These are phyloP conservation scores for Typhlichthys eigenmanni DNA, from an alignment of 2,797 vertebrate species.

Conservation along the genomic window DNA sequence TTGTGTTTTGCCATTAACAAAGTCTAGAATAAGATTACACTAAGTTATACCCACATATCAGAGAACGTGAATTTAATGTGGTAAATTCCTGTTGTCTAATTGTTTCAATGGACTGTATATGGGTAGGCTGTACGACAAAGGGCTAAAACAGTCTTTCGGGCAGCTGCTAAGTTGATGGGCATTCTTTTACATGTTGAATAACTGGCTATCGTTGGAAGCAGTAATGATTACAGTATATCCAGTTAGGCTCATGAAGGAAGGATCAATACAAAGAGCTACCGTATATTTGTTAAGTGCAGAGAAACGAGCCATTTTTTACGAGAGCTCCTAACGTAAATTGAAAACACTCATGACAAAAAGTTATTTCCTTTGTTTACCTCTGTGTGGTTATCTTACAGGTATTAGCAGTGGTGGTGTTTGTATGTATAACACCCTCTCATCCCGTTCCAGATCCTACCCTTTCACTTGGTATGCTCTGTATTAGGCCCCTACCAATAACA, in stretches of 20 bases:
- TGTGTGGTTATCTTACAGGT: constrained; percentile 64
- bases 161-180: constrained; percentile 62
- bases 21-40: constrained; percentile 31
- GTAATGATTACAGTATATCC: constrained; percentile 14
- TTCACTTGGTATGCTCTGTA: constrained; percentile 65
- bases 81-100: constrained; percentile 22
- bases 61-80: constrained; percentile 37
- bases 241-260: not conserved
- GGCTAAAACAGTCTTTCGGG: constrained; percentile 68
- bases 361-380: constrained; percentile 52
- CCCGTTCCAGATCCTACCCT: constrained; percentile 20
- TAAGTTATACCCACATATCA: constrained; percentile 42
- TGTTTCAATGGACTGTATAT: constrained; percentile 33
- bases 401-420: constrained; percentile 61
- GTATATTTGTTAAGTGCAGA: constrained; percentile 41
- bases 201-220: constrained; percentile 24
- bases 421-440: constrained; percentile 8
- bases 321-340: constrained; percentile 30
- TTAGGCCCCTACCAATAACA: constrained; percentile 53
- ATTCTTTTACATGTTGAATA: constrained; percentile 43
- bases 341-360: constrained; percentile 57
- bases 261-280: constrained; percentile 25
- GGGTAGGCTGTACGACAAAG: constrained; percentile 59
- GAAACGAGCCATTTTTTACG: constrained; percentile 59
- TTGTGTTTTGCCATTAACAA: constrained; percentile 52